These are phyloP conservation scores for Drosophila suzukii DNA, from an alignment of 1,140 invertebrate species.

Conservation along the genomic window DNA sequence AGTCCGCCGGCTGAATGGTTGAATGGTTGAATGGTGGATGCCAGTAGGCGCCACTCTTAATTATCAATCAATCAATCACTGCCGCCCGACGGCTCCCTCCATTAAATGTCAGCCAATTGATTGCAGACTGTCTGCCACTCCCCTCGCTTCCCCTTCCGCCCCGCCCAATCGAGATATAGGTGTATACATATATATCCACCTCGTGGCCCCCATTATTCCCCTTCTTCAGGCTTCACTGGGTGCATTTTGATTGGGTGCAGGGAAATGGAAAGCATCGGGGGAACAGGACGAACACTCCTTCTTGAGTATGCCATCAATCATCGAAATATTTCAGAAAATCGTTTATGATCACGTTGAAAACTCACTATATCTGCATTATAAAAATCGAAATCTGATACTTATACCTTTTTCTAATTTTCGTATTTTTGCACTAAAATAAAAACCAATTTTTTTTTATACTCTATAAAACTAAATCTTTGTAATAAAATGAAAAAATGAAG, in stretches of 20 bases:
- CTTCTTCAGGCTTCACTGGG: neutral
- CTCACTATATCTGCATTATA: neutral
- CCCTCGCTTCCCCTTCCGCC: neutral
- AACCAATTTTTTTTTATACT: too few relatives aligned
- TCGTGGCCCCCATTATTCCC: neutral
- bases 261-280: too few relatives aligned
- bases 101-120: slow-evolving; percentile 65
- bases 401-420: too few relatives aligned
- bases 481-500: too few relatives aligned
- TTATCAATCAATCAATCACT: slow-evolving; percentile 78
- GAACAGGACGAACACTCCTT: slow-evolving; percentile 1
- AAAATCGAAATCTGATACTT: neutral
- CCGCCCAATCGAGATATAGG: slow-evolving; percentile 1
- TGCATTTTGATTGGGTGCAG: slow-evolving; percentile 5
- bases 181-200: neutral
- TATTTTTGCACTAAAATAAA: too few relatives aligned
- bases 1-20: neutral
- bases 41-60: slow-evolving; percentile 74
- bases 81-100: slow-evolving; percentile 72
- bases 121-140: slow-evolving; percentile 35
- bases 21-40: slow-evolving; percentile 10
- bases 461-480: too few relatives aligned
- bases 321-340: neutral
- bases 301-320: neutral
- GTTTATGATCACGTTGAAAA: too few relatives aligned